These are phyloP conservation scores for Neomonachus schauinslandi DNA, from an alignment of 2,113 vertebrate species.

Conservation along the genomic window DNA sequence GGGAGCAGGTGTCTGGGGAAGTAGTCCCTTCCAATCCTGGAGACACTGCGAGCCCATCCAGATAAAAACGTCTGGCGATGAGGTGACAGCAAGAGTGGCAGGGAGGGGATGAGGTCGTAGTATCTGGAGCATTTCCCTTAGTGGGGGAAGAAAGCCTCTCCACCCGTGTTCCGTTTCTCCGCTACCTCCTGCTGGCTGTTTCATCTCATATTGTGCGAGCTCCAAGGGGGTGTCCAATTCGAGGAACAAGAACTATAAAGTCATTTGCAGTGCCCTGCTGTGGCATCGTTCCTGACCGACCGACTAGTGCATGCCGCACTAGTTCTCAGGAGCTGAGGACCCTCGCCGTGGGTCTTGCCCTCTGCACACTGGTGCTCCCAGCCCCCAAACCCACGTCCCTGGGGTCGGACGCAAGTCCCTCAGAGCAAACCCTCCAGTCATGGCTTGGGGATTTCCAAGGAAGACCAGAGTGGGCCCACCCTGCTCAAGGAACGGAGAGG, in stretches of 20 bases:
- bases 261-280: constrained; percentile 80
- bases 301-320: constrained; percentile 52
- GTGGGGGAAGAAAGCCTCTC: constrained; percentile 23
- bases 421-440: background rate
- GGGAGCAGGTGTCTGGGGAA: constrained; percentile 33
- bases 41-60: background rate
- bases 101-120: background rate
- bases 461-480: background rate
- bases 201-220: constrained; percentile 82
- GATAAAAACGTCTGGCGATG: constrained; percentile 7
- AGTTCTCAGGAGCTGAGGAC: background rate
- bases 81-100: background rate
- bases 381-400: rapidly evolving
- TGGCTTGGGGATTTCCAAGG: background rate
- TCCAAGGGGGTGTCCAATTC: constrained; percentile 82
- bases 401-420: background rate
- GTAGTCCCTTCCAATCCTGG: constrained; percentile 29
- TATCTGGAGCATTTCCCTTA: constrained; percentile 48
- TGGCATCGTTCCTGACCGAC: constrained; percentile 58
- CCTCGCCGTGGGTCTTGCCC: background rate
- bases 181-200: constrained; percentile 78
- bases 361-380: rapidly evolving
- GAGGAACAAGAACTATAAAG: constrained; percentile 83
- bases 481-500: background rate
- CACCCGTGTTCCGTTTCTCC: constrained; percentile 70